Conservation (phyloP, 2,113 vertebrate species). For the Apteryx mantelli region DNA sequence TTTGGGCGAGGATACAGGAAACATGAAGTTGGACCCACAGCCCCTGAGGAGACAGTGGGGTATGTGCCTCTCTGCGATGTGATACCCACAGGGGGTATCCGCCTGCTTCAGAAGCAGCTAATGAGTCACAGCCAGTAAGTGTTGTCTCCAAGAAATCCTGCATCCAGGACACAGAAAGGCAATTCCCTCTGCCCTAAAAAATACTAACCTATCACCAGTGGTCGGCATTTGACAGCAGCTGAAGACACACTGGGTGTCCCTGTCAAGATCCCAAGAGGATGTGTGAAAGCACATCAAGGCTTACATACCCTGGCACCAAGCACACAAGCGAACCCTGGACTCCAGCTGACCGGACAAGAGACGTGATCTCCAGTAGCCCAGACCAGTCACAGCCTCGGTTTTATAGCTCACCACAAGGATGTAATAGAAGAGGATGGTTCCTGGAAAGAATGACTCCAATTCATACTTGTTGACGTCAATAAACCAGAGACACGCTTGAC, state of each 20-base stretch:
- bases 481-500: background rate
- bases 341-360: background rate
- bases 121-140: background rate
- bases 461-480: background rate
- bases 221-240: background rate
- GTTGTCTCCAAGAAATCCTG: background rate
- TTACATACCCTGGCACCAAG: fast-evolving
- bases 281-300: background rate
- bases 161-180: background rate
- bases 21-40: background rate
- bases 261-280: background rate
- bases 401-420: background rate
- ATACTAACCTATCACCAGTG: background rate
- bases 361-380: background rate
- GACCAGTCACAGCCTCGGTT: background rate
- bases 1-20: background rate
- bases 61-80: background rate
- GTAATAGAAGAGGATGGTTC: background rate
- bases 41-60: background rate
- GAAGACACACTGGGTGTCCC: fast-evolving
- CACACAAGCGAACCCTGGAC: background rate
- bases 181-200: background rate
- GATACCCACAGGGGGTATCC: background rate
- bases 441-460: background rate
- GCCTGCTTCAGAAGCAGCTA: background rate